phyloP scores from a whole-genome alignment of 2,797 vertebrate genomes.

The Philypnodon macrostomus region DNA sequence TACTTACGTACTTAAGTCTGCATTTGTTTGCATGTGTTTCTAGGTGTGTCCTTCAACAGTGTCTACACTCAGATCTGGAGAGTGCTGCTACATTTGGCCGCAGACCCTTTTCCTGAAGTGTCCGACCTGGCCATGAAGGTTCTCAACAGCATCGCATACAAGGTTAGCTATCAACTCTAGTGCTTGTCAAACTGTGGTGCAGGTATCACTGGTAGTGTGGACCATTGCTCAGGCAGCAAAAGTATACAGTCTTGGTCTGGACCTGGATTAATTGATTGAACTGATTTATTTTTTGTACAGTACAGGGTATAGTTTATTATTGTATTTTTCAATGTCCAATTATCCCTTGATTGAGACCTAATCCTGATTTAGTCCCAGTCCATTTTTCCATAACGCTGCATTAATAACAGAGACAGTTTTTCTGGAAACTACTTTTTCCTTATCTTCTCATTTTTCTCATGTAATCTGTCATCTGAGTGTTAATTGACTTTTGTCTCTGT shows the following conservation, averaged over 20 bases:
- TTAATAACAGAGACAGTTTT: no score
- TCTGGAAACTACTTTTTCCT: neutral
- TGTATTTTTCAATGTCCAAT: no score
- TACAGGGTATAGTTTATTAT: no score
- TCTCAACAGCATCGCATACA: conserved; percentile 95
- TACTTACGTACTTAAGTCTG: no score
- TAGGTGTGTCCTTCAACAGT: conserved; percentile 98
- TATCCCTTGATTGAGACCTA: no score
- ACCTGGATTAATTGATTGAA: no score
- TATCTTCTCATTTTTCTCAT: conserved; percentile 1
- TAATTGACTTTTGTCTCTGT: conserved; percentile 16
- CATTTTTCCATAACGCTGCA: no score
- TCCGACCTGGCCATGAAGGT: conserved; percentile 97
- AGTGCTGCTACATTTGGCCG: conserved; percentile 91
- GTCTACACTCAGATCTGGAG: conserved; percentile 98
- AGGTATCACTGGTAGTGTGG: no score
- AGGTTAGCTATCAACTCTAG: conserved; percentile 73
- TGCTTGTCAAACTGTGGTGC: neutral
- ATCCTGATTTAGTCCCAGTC: no score
- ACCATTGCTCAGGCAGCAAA: no score
- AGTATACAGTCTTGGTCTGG: no score
- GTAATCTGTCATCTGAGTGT: conserved; percentile 9
- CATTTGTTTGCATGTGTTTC: conserved; percentile 7
- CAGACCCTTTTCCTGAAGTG: conserved; percentile 93
- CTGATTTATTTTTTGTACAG: no score